These are phyloP conservation scores for Rhamphomyia laevipes DNA, from an alignment of 2,888 invertebrate genomes.

Conservation along the genomic window DNA sequence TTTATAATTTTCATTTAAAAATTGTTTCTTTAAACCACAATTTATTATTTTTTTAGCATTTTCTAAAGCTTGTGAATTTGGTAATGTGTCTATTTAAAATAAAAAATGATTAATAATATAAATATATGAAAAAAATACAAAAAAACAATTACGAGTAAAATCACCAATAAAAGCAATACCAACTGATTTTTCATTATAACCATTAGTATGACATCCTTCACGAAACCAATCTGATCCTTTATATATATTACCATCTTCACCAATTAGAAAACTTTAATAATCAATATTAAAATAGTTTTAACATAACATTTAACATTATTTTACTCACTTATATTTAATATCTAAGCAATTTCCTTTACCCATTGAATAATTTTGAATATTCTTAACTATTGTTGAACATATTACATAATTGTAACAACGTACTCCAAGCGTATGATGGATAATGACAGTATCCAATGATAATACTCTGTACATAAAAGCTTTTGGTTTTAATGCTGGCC, in stretches of 20 bases:
- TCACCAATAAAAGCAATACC: conserved; percentile 44
- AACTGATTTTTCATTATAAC: conserved; percentile 43
- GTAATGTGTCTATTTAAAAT: no score
- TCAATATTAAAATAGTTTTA: neutral
- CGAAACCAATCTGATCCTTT: conserved; percentile 47
- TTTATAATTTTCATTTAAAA: no score
- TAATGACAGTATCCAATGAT: conserved; percentile 40
- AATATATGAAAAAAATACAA: no score
- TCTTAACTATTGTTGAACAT: conserved; percentile 34
- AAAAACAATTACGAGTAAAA: conserved; percentile 27
- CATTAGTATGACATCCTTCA: conserved; percentile 42
- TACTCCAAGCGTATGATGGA: conserved; percentile 40
- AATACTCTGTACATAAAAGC: neutral
- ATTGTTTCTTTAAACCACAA: no score
- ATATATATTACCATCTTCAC: conserved; percentile 47
- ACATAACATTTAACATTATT: neutral
- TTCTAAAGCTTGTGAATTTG: no score
- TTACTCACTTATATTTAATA: conserved; percentile 40
- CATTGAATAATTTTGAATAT: conserved; percentile 40
- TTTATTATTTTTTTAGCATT: no score
- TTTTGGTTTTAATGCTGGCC: neutral
- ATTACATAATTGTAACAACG: conserved; percentile 30
- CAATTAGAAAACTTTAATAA: conserved; percentile 39
- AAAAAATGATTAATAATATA: no score
- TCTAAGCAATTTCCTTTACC: conserved; percentile 36